A percentile compares a stretch with the other conserved stretches of the same genome.
These are phyloP conservation scores for Megalopta genalis DNA, from an alignment of 1,140 invertebrate species.

Conservation along the genomic window DNA sequence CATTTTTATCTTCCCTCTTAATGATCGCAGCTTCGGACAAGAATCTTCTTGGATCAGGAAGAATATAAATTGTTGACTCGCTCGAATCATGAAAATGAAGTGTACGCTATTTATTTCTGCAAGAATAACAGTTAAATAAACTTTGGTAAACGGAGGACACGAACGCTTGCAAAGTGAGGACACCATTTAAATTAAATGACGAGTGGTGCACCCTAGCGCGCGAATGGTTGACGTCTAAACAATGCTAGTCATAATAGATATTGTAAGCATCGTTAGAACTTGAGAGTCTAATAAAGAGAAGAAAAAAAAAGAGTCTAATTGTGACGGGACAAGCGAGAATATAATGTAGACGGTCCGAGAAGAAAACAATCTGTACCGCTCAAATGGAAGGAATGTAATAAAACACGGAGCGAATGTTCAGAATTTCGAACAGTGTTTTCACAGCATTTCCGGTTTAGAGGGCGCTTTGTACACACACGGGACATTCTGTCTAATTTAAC, in stretches of 20 bases:
- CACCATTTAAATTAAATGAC: neutral
- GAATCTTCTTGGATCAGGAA: too few relatives aligned
- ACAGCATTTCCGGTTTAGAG: neutral
- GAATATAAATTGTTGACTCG: neutral
- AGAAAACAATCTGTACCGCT: neutral
- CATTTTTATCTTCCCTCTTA: too few relatives aligned
- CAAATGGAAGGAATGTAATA: neutral
- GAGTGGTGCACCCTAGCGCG: neutral
- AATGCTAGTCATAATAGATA: slow-evolving; percentile 24
- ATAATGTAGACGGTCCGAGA: neutral
- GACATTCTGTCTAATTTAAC: neutral
- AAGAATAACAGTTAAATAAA: neutral
- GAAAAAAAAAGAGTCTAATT: neutral
- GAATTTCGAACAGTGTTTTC: slow-evolving; percentile 1
- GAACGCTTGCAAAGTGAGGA: neutral
- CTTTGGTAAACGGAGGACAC: neutral
- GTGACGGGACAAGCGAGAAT: neutral
- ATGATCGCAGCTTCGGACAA: too few relatives aligned
- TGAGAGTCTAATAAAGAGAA: neutral
- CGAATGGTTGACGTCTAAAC: neutral
- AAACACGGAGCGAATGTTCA: neutral
- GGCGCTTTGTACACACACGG: neutral
- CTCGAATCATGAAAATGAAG: neutral
- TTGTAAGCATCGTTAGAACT: neutral
- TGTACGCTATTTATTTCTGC: neutral